phyloP scores from a whole-genome alignment of 2,888 invertebrate species.

The Rotaria macrura region DNA sequence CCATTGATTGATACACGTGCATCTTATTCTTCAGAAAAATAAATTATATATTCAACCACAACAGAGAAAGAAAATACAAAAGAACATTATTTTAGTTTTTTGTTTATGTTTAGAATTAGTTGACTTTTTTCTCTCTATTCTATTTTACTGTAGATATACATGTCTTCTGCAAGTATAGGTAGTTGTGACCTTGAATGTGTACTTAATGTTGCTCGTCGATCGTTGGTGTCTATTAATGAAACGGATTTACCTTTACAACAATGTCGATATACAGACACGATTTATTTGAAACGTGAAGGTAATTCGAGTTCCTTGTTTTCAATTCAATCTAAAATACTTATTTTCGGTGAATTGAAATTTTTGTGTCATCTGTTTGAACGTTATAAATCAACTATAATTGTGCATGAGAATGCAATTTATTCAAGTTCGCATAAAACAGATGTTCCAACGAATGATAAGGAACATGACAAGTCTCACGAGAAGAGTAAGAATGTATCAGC shows the following conservation, averaged over 20 bases:
- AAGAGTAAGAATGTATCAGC: not conserved
- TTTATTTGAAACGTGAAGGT: not conserved
- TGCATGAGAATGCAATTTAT: not conserved
- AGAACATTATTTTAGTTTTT: not conserved
- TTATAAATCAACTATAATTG: not conserved
- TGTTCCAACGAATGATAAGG: not conserved
- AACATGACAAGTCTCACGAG: not conserved
- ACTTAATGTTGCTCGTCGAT: not conserved
- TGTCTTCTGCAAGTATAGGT: not conserved
- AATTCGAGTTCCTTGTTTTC: not conserved
- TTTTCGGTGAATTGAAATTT: conserved; percentile 8
- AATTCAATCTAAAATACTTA: not conserved
- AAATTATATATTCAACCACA: not conserved
- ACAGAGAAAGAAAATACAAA: not conserved
- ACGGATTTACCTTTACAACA: not conserved
- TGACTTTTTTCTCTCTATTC: not conserved
- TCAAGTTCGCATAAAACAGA: not conserved
- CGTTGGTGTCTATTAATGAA: not conserved
- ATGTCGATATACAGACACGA: not conserved
- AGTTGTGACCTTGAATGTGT: not conserved
- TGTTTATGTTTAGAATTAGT: not conserved
- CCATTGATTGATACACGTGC: not conserved
- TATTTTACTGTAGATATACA: not conserved
- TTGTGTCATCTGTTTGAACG: not conserved
- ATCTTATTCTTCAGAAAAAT: not conserved